Conservation (phyloP, 2,113 vertebrate species). For the Acrocephalus arundinaceus region DNA sequence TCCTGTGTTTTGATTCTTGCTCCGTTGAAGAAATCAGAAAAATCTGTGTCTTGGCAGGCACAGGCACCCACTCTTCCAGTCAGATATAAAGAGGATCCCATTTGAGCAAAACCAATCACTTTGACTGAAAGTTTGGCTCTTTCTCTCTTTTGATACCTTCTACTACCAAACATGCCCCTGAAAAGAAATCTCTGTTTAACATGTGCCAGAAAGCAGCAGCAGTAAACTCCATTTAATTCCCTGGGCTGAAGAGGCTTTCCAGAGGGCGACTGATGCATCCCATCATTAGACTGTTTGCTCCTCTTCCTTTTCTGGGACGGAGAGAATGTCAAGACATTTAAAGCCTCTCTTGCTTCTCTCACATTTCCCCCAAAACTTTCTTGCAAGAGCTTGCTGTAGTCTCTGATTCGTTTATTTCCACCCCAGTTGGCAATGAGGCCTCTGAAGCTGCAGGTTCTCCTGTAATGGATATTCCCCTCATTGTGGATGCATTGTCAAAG, state of each 20-base stretch:
- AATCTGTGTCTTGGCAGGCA: neutral
- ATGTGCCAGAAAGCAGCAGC: neutral
- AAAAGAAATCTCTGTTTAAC: neutral
- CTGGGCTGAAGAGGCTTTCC: neutral
- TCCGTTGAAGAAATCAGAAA: neutral
- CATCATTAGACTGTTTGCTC: neutral
- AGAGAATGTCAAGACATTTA: neutral
- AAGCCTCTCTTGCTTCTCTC: neutral
- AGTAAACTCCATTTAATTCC: neutral
- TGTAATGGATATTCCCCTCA: conserved; percentile 6
- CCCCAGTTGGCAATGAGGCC: neutral
- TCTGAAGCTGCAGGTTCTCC: neutral
- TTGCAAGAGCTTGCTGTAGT: neutral
- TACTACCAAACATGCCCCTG: neutral
- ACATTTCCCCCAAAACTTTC: neutral
- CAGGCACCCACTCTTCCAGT: no score
- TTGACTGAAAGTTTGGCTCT: neutral
- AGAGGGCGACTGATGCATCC: neutral
- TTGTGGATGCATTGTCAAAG: conserved; percentile 12
- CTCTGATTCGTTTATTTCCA: neutral
- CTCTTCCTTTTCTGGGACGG: neutral
- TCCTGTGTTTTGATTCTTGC: neutral
- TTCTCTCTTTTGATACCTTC: neutral
- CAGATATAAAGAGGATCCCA: no score
- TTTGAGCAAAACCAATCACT: neutral